Evolutionary conservation across 2,888 invertebrate genomes (phyloP).

Genomic region (Pheosia gnoma): DNA sequence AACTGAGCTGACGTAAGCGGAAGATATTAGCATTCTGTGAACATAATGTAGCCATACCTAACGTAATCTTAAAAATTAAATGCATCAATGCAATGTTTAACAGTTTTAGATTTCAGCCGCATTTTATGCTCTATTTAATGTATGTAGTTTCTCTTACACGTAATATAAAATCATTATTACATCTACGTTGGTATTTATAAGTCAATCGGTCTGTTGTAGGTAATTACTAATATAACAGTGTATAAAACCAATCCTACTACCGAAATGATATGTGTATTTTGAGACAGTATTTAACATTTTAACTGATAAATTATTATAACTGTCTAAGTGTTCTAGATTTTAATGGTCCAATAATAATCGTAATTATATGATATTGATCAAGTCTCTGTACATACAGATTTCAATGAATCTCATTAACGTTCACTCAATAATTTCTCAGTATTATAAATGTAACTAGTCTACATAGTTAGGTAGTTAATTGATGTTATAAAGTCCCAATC

Average conservation of each 20-base stretch:
- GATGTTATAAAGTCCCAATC: slow-evolving; percentile 67
- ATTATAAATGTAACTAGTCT: slow-evolving; percentile 45
- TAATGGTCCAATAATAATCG: slow-evolving; percentile 50
- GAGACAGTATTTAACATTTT: slow-evolving; percentile 4
- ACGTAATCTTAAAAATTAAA: not conserved
- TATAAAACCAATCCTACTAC: slow-evolving; percentile 1
- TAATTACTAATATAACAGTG: not conserved
- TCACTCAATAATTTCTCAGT: slow-evolving; percentile 44
- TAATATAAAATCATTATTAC: not conserved
- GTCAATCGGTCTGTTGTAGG: not conserved
- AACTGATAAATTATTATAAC: slow-evolving; percentile 7
- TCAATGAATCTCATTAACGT: slow-evolving; percentile 40
- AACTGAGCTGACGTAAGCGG: slow-evolving; percentile 23
- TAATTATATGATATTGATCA: slow-evolving; percentile 38
- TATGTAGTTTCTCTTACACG: not conserved
- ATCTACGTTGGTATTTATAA: not conserved
- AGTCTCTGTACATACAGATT: slow-evolving; percentile 26
- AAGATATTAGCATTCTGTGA: slow-evolving; percentile 24
- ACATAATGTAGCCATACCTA: not conserved
- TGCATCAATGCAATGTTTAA: not conserved
- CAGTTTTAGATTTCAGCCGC: not conserved
- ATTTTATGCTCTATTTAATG: not conserved
- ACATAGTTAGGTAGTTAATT: slow-evolving; percentile 45
- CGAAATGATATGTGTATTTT: not conserved
- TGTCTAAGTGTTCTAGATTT: slow-evolving; percentile 46